phyloP scores from a whole-genome alignment of 2,113 vertebrate species.

The Serilophus lunatus region DNA sequence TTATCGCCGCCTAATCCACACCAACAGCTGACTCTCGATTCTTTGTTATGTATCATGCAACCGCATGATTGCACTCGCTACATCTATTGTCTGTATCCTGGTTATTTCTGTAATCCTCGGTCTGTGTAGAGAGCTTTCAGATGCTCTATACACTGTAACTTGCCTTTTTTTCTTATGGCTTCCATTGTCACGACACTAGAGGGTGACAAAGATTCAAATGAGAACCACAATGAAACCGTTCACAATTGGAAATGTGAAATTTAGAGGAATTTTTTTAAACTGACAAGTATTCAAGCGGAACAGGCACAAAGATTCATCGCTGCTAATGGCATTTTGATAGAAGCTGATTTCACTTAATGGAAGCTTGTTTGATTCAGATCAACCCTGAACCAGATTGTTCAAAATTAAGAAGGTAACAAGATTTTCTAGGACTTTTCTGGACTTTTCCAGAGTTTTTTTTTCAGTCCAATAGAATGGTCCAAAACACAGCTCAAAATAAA shows the following conservation, averaged over 20 bases:
- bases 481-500: background rate
- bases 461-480: background rate
- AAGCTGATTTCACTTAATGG: background rate
- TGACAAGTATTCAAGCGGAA: background rate
- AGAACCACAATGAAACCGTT: background rate
- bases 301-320: accelerated
- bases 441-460: background rate
- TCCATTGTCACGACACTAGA: conserved; percentile 2
- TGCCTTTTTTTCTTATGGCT: background rate
- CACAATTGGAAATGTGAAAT: background rate
- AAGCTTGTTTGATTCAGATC: background rate
- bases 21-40: background rate
- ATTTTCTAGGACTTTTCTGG: background rate
- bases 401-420: background rate
- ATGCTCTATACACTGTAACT: accelerated
- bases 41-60: background rate
- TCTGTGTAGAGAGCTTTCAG: background rate
- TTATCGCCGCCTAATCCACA: background rate
- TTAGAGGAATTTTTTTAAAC: background rate
- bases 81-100: background rate
- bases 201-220: conserved; percentile 51
- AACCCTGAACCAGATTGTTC: background rate
- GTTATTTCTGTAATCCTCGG: background rate
- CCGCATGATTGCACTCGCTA: accelerated
- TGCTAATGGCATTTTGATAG: background rate